Percentiles rank a stretch among this genome's conserved stretches.
phyloP scores from a whole-genome alignment of 2,113 vertebrate genomes.

The Malurus alboscapulatus region DNA sequence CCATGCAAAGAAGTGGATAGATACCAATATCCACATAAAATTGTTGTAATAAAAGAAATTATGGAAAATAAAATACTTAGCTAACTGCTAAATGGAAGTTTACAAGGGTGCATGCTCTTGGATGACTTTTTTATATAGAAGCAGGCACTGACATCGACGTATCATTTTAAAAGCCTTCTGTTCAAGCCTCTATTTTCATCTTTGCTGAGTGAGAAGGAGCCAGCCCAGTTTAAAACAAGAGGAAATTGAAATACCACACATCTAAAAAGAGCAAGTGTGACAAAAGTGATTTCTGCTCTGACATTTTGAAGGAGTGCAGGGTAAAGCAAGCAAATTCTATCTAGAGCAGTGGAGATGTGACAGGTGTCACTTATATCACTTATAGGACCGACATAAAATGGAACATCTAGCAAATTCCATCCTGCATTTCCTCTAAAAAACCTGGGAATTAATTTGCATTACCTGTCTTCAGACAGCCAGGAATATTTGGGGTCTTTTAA shows the following conservation, averaged over 20 bases:
- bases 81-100: background rate
- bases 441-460: background rate
- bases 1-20: background rate
- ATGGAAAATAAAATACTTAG: background rate
- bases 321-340: background rate
- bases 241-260: background rate
- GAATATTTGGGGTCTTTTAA: background rate
- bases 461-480: background rate
- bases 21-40: background rate
- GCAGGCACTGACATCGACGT: background rate
- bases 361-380: background rate
- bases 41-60: background rate
- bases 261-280: constrained; percentile 57
- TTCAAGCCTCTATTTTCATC: constrained; percentile 35
- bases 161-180: constrained; percentile 31
- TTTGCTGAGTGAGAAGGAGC: constrained; percentile 33
- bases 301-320: constrained; percentile 2
- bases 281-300: constrained; percentile 45
- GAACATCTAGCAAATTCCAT: background rate
- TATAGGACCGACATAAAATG: background rate
- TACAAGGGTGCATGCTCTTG: background rate
- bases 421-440: background rate
- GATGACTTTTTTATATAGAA: background rate
- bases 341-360: background rate
- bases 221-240: constrained; percentile 31